Evolutionary conservation across 2,888 invertebrate species (phyloP), one percentile per base, ranked within the genome.

Genomic region (Yponomeuta sedellus): DNA sequence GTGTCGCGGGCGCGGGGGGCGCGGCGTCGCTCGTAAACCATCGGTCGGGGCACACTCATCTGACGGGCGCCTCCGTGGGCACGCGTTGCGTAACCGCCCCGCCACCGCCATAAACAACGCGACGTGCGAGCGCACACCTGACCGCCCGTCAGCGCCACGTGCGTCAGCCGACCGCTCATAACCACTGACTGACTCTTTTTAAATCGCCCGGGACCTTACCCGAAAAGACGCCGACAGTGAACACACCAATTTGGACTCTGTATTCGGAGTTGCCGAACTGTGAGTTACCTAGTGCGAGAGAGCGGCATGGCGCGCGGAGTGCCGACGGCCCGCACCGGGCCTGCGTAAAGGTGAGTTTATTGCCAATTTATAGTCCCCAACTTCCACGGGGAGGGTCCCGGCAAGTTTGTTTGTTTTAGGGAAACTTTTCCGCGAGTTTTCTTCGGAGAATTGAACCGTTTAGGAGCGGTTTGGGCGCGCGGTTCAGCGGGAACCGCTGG

Each of bases 11-110:
- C 81, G 84, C 74, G 77, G 77, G 78, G 78, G 77, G 88, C 79
- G 87, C 82, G 84, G 81, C 85, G 85, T 82, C 84, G 89, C 83
- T 90, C 90, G 90, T 91, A 91, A 91, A 91, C 78, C 90, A 90
- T 90, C 89, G 88, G 84, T 80, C 87, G 88, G 44, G 44, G 83
- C 91, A 89, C 89, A 88, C 88, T 91, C 90, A 80, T 85, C 87
- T 90, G 90, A 91, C 91, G 91, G 90, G 88, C 90, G 88, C 82
- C 88, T 84, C 83, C 86, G 88, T 87, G 89, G 89, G 86, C 85
- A 89, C 90, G 89, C 89, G 90, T 90, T 90, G 90, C 90, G 90
- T 90, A 90, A 90, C 80, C 63, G 25, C 65, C 28, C 44, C 59
- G 34, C 19, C 66, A 77, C 79, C 86, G 87, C 86, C 86, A 88